A percentile compares a stretch with the other conserved stretches of the same genome.
Conservation (phyloP, 2,888 invertebrate species). For the Salpingus planirostris region DNA sequence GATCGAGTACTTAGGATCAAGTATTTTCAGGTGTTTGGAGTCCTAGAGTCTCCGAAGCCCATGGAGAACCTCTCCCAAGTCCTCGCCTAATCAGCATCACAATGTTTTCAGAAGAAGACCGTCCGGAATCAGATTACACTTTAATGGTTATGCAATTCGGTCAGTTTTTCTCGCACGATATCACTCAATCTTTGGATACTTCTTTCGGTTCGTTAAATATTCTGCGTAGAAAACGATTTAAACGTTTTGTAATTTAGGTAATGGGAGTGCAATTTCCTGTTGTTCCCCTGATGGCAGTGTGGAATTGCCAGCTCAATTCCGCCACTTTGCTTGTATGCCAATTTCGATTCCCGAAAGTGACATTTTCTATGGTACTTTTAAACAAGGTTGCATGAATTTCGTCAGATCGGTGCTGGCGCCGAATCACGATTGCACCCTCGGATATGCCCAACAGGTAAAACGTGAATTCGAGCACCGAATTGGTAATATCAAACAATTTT, state of each 20-base stretch:
- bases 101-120: constrained; percentile 51
- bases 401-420: constrained; percentile 62
- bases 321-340: constrained; percentile 63
- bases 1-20: background rate
- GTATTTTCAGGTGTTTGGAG: constrained; percentile 49
- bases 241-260: constrained; percentile 41
- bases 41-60: constrained; percentile 45
- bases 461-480: background rate
- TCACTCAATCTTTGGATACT: constrained; percentile 61
- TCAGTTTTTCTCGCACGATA: constrained; percentile 69
- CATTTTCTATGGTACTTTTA: constrained; percentile 49
- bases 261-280: constrained; percentile 64
- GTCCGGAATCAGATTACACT: constrained; percentile 54
- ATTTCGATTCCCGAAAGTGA: constrained; percentile 53
- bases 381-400: constrained; percentile 61
- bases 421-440: constrained; percentile 55
- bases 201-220: too few relatives aligned
- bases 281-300: constrained; percentile 53
- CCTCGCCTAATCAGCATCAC: constrained; percentile 58
- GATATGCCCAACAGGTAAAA: constrained; percentile 60
- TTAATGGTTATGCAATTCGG: constrained; percentile 71
- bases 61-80: constrained; percentile 52
- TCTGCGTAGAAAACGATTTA: background rate
- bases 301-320: constrained; percentile 43
- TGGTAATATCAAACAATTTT: background rate